Evolutionary conservation across 1,140 invertebrate species (phyloP).

Genomic region (Drosophila saltans): DNA sequence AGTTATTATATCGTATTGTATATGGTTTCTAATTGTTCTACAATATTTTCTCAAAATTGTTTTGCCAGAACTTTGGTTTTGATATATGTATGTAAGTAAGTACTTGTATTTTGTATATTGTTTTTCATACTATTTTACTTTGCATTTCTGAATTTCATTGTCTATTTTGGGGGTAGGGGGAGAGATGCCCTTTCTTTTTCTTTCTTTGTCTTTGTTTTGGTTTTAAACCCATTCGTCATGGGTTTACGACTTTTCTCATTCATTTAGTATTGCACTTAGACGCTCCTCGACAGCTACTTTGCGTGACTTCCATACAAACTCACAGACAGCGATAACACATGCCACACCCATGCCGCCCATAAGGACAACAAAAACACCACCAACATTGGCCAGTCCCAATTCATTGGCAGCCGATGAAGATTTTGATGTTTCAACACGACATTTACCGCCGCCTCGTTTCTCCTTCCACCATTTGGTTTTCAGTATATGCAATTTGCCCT

Average conservation of each 20-base stretch:
- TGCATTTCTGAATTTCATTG: constrained; percentile 34
- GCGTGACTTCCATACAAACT: constrained; percentile 96
- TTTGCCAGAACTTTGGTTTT: constrained; percentile 23
- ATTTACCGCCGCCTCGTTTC: constrained; percentile 92
- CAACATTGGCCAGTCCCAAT: constrained; percentile 94
- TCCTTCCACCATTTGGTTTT: constrained; percentile 99
- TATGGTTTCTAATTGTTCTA: not conserved
- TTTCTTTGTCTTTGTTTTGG: constrained; percentile 6
- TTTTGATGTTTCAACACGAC: constrained; percentile 92
- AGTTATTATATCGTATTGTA: not conserved
- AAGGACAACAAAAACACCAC: constrained; percentile 97
- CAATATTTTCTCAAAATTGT: constrained; percentile 23
- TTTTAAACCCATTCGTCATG: constrained; percentile 75
- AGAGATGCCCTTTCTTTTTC: constrained; percentile 11
- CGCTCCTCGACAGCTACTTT: constrained; percentile 95
- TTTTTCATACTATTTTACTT: constrained; percentile 8
- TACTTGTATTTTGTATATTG: constrained; percentile 29
- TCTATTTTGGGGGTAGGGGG: constrained; percentile 11
- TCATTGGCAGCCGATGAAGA: constrained; percentile 93
- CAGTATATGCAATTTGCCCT: constrained; percentile 94
- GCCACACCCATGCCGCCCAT: constrained; percentile 95
- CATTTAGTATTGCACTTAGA: constrained; percentile 86
- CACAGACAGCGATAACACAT: constrained; percentile 94
- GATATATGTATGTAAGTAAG: constrained; percentile 33
- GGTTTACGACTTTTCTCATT: constrained; percentile 82